These are phyloP conservation scores for Eunapius fragilis DNA, from an alignment of 37 sponge, comb jelly and placozoan species.

Conservation along the genomic window DNA sequence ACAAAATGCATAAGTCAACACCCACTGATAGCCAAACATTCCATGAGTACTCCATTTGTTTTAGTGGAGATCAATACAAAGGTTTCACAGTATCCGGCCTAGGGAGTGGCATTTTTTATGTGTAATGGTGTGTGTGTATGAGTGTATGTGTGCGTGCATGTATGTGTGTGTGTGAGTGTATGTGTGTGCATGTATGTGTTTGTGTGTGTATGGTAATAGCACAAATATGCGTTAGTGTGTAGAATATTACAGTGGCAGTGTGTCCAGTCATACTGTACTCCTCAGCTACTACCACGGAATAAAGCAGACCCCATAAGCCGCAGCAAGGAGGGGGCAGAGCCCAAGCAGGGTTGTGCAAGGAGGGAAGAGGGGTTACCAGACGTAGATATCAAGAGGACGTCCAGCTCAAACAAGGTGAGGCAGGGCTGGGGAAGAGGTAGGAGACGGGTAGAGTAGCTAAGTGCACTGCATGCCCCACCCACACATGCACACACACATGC, in stretches of 20 bases:
- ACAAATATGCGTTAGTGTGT: neutral
- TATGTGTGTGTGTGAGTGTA: neutral
- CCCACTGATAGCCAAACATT: too few relatives aligned
- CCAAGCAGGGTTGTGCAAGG: neutral
- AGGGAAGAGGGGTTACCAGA: neutral
- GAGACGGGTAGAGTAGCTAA: too few relatives aligned
- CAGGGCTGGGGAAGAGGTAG: too few relatives aligned
- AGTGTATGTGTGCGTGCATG: neutral
- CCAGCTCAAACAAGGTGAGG: neutral
- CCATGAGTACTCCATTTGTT: too few relatives aligned
- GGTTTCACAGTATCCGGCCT: too few relatives aligned
- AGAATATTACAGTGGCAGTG: too few relatives aligned
- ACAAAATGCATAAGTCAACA: too few relatives aligned
- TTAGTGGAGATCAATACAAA: too few relatives aligned
- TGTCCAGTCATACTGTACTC: neutral
- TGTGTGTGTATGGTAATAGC: neutral
- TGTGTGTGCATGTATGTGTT: neutral
- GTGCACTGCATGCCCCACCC: too few relatives aligned
- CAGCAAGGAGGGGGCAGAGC: neutral
- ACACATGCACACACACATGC: too few relatives aligned
- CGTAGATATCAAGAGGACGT: neutral
- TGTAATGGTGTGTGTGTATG: neutral
- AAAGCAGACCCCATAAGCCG: neutral
- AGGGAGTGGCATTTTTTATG: too few relatives aligned
- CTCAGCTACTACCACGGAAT: neutral